phyloP scores from a whole-genome alignment of 1,140 invertebrate genomes.

The Drosophila mauritiana region DNA sequence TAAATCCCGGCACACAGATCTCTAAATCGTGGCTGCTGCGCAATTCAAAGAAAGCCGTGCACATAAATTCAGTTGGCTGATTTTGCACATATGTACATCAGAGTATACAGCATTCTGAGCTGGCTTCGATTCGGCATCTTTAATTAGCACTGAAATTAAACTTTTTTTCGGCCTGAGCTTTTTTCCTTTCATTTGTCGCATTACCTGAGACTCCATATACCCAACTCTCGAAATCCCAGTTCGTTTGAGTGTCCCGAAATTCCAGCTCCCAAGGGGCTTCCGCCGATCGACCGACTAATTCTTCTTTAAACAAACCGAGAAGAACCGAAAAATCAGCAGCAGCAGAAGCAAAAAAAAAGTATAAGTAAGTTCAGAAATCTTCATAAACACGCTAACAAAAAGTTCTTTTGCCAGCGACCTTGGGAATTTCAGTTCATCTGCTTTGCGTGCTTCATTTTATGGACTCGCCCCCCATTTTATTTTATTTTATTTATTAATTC shows the following conservation, averaged over 20 bases:
- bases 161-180: slow-evolving; percentile 29
- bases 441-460: slow-evolving; percentile 36
- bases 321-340: slow-evolving; percentile 31
- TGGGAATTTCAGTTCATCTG: slow-evolving; percentile 63
- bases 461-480: slow-evolving; percentile 3
- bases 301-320: slow-evolving; percentile 69
- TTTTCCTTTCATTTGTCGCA: slow-evolving; percentile 50
- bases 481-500: slow-evolving; percentile 59
- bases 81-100: slow-evolving; percentile 20
- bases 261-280: slow-evolving; percentile 51
- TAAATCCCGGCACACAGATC: slow-evolving; percentile 19
- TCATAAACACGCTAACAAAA: slow-evolving; percentile 66
- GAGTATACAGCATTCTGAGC: slow-evolving; percentile 14
- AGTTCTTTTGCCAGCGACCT: slow-evolving; percentile 67
- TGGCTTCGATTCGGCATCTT: slow-evolving; percentile 49
- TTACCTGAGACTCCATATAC: slow-evolving; percentile 44
- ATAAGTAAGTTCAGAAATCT: slow-evolving; percentile 46
- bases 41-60: slow-evolving; percentile 74
- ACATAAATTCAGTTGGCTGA: slow-evolving; percentile 60
- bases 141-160: slow-evolving; percentile 77
- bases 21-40: slow-evolving; percentile 43
- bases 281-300: slow-evolving; percentile 69
- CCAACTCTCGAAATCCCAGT: slow-evolving; percentile 5
- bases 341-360: neutral
- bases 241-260: slow-evolving; percentile 25